Percentiles rank a stretch among this genome's conserved stretches.
Evolutionary conservation across 1,140 invertebrate genomes (phyloP).

Genomic region (Rhysida immarginata): DNA sequence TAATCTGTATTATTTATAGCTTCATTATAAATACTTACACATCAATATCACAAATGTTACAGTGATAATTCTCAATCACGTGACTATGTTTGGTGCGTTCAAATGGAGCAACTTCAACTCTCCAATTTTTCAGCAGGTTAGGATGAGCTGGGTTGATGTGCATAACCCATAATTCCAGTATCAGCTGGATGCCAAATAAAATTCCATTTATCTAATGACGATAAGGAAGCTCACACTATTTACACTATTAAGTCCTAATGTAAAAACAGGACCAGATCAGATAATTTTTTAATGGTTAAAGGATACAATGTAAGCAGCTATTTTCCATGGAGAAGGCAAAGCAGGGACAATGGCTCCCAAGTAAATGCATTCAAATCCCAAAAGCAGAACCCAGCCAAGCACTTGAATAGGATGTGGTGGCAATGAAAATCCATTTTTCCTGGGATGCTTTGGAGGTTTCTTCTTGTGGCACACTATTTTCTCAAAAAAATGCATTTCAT

Average conservation of each 20-base stretch:
- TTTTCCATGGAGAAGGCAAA: not conserved
- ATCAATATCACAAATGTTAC: conserved; percentile 79
- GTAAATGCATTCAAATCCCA: not conserved
- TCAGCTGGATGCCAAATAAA: not conserved
- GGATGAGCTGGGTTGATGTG: conserved; percentile 7
- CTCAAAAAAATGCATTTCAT: too few relatives aligned
- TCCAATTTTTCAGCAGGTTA: conserved; percentile 4
- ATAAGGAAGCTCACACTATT: too few relatives aligned
- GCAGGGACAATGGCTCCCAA: conserved; percentile 1
- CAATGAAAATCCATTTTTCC: conserved; percentile 4
- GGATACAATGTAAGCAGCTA: not conserved
- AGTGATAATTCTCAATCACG: conserved; percentile 87
- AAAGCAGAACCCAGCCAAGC: not conserved
- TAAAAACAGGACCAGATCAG: not conserved
- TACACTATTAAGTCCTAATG: not conserved
- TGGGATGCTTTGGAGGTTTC: not conserved
- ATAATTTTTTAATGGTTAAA: not conserved
- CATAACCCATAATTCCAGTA: not conserved
- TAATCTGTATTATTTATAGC: too few relatives aligned
- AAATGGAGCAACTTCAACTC: conserved; percentile 32
- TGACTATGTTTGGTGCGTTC: conserved; percentile 72
- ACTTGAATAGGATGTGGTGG: conserved; percentile 6
- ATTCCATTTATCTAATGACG: not conserved
- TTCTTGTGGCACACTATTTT: not conserved
- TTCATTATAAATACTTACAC: conserved; percentile 36